Base-by-base conservation (phyloP, 2,888 invertebrate species). In the Gastracanthus pulcherrimus region DNA sequence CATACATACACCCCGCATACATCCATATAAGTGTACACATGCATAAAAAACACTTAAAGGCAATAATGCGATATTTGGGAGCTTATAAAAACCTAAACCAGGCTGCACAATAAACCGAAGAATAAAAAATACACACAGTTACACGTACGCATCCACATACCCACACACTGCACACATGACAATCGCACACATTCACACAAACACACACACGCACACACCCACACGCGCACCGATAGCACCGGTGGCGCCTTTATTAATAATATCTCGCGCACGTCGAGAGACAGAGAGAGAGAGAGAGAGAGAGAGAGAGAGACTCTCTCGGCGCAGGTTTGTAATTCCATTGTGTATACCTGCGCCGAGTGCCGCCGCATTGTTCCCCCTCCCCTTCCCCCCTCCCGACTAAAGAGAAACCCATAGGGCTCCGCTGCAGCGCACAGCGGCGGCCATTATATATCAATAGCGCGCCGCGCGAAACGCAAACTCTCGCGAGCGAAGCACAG, bases 201-300 rank as follows among this genome's bases (percentile, higher is more conserved):
- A 55, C 55, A 55, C 11, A 9, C 23, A 2, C 1, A 45, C n/a
- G 2, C n/a, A 7, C 5, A 16, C 23, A 48, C 19, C 4, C 19
- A 19, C 9, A 11, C 31, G 36, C 19, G 26, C n/a, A 26, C 13
- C n/a, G 11, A 13, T 9, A 29, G 29, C 38, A 45, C 36, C 74
- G 51, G 34, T 75, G 64, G 48, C 62, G 74, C 74, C n/a, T 75
- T 51, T 75, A 75, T 75, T 75, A 75, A 48, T 51, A 75, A 75
- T 66, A 75, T 66, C 75, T 75, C 48, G 19, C 55, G 19, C 67
- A n/a, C n/a, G n/a, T n/a, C n/a, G n/a, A 55, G 7, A 55, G 4
- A 9, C 9, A 19, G 11, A 9, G 55, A 55, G 55, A 6, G 45
- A 45, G 45, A 45, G 45, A 45, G n/a, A 45, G 45, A 45, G 45